Conservation (phyloP, 2,888 invertebrate species). For the Melipona beecheii region DNA sequence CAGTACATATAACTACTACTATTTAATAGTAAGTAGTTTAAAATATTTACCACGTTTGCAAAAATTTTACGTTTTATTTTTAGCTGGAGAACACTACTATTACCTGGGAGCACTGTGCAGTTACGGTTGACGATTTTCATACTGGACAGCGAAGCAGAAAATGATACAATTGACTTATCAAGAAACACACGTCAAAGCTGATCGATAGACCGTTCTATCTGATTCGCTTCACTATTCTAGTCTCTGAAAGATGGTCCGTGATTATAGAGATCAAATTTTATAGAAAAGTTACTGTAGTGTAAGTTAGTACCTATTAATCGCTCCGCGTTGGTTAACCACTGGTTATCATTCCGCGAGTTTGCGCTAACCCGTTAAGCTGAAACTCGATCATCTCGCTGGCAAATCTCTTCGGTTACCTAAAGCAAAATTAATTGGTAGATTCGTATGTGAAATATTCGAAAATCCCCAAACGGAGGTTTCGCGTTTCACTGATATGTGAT, state of each 20-base stretch:
- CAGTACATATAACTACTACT: no score
- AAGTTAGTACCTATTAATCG: background rate
- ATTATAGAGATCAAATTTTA: slow-evolving; percentile 26
- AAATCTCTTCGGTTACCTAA: background rate
- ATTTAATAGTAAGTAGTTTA: no score
- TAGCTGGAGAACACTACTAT: slow-evolving; percentile 76
- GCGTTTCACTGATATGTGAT: background rate
- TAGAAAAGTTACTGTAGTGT: background rate
- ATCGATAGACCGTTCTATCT: background rate
- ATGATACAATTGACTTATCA: background rate
- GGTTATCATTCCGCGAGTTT: background rate
- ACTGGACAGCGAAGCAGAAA: background rate
- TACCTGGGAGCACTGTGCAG: slow-evolving; percentile 77
- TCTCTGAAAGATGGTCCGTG: slow-evolving; percentile 41
- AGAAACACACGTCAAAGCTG: background rate
- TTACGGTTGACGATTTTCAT: slow-evolving; percentile 66
- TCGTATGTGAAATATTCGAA: background rate
- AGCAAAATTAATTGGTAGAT: background rate
- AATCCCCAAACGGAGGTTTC: background rate
- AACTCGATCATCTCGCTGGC: background rate
- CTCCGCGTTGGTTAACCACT: background rate
- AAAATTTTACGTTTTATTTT: slow-evolving; percentile 21
- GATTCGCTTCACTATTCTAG: slow-evolving; percentile 55
- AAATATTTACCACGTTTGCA: no score
- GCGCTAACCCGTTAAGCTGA: slow-evolving; percentile 1